Evolutionary conservation across 2,888 invertebrate genomes (phyloP).

Genomic region (Ectobius pallidus): DNA sequence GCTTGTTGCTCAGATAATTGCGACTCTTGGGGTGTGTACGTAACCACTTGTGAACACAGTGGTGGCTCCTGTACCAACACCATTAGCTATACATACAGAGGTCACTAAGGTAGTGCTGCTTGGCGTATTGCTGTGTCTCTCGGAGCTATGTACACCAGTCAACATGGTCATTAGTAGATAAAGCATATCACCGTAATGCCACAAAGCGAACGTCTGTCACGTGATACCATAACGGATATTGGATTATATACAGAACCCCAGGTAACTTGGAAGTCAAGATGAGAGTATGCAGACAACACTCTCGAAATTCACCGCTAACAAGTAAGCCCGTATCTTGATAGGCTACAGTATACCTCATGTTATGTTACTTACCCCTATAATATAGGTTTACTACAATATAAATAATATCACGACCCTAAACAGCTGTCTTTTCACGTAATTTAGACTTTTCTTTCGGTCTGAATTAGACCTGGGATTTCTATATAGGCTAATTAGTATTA

Average conservation of each 20-base stretch:
- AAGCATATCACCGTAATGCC: constrained; percentile 12
- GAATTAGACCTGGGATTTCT: no score
- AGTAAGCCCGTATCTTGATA: no score
- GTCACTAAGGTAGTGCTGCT: neutral
- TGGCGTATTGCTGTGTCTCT: neutral
- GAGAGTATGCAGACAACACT: no score
- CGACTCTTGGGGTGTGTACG: neutral
- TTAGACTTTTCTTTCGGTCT: no score
- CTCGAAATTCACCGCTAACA: no score
- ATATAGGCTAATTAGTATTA: no score
- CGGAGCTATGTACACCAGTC: constrained; percentile 2
- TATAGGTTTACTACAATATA: no score
- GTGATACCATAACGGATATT: constrained; percentile 16
- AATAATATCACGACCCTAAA: no score
- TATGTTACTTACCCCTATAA: no score
- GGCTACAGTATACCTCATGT: no score
- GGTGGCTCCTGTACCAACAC: neutral
- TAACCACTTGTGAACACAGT: neutral
- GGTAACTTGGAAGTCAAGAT: no score
- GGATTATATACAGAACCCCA: constrained; percentile 9
- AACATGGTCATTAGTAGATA: constrained; percentile 10
- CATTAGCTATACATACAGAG: constrained; percentile 2
- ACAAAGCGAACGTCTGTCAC: neutral
- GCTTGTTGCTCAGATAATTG: neutral
- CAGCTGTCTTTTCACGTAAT: no score